Conservation (phyloP, 2,797 vertebrate genomes). For the Craterocephalus amniculus region DNA sequence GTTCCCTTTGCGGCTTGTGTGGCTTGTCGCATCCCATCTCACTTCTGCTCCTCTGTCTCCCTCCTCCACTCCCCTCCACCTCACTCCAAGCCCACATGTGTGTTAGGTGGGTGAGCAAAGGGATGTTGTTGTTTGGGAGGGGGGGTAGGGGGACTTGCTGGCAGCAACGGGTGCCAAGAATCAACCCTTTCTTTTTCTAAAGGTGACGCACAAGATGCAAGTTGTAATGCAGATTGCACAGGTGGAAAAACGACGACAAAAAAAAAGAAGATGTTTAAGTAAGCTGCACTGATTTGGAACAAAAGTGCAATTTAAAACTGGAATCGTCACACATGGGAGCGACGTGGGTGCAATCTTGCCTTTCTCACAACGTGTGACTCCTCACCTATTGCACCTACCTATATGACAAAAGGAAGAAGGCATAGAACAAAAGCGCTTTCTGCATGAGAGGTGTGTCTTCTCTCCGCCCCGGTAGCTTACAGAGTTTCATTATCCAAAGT, state of each 20-base stretch:
- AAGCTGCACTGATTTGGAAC: conserved; percentile 36
- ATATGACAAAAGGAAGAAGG: conserved; percentile 59
- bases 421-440: conserved; percentile 72
- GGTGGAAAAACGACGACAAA: conserved; percentile 3
- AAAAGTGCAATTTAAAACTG: conserved; percentile 21
- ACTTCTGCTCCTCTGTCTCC: conserved; percentile 67
- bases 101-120: conserved; percentile 26
- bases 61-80: conserved; percentile 36
- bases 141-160: conserved; percentile 16
- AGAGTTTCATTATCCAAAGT: conserved; percentile 76
- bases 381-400: conserved; percentile 50
- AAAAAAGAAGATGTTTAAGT: conserved; percentile 16
- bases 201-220: conserved; percentile 49
- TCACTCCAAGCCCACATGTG: conserved; percentile 54
- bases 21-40: conserved; percentile 83
- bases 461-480: conserved; percentile 62
- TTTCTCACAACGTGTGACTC: conserved; percentile 37
- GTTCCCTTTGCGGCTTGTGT: conserved; percentile 78
- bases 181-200: conserved; percentile 44
- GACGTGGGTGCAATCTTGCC: conserved; percentile 19
- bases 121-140: background rate
- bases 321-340: conserved; percentile 16
- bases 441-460: conserved; percentile 66
- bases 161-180: conserved; percentile 50
- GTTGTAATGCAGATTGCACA: conserved; percentile 46